Percentiles rank a stretch among this genome's conserved stretches.
Conservation (phyloP, 2,888 invertebrate species). For the Ichneumoninae sp. region DNA sequence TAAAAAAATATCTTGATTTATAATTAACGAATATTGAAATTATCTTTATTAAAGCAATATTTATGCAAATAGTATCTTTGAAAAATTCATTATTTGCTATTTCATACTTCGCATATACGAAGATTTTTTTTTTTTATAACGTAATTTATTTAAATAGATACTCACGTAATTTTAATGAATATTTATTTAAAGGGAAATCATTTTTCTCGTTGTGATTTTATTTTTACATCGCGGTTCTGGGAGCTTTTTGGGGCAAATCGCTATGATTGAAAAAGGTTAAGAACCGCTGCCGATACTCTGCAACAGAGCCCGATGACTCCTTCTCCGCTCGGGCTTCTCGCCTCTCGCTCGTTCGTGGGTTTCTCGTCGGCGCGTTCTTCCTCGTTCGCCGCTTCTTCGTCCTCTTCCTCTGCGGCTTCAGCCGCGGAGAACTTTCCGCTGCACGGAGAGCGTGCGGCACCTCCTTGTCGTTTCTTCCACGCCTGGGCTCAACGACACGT, state of each 20-base stretch:
- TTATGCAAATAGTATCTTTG: too few relatives aligned
- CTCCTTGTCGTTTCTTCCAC: conserved; percentile 28
- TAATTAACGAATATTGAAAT: conserved; percentile 2
- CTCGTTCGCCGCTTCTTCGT: conserved; percentile 36
- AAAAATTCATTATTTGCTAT: too few relatives aligned
- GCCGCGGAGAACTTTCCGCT: neutral
- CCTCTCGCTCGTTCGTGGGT: conserved; percentile 21
- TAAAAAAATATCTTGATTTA: neutral
- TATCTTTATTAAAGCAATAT: too few relatives aligned
- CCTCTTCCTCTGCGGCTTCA: conserved; percentile 30
- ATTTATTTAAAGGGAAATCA: neutral
- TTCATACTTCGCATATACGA: too few relatives aligned
- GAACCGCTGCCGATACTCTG: conserved; percentile 18
- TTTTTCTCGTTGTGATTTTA: neutral
- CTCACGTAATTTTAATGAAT: too few relatives aligned
- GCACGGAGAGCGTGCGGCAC: neutral
- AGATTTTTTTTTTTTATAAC: too few relatives aligned
- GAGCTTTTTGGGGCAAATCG: too few relatives aligned
- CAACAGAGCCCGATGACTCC: conserved; percentile 5
- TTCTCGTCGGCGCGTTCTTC: neutral
- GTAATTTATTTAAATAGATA: too few relatives aligned
- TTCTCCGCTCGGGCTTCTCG: conserved; percentile 8
- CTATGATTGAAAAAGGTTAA: conserved; percentile 1
- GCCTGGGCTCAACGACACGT: conserved; percentile 23
- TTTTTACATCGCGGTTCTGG: too few relatives aligned